Conservation (phyloP, 2,113 vertebrate genomes). For the Todiramphus saurophagus region DNA sequence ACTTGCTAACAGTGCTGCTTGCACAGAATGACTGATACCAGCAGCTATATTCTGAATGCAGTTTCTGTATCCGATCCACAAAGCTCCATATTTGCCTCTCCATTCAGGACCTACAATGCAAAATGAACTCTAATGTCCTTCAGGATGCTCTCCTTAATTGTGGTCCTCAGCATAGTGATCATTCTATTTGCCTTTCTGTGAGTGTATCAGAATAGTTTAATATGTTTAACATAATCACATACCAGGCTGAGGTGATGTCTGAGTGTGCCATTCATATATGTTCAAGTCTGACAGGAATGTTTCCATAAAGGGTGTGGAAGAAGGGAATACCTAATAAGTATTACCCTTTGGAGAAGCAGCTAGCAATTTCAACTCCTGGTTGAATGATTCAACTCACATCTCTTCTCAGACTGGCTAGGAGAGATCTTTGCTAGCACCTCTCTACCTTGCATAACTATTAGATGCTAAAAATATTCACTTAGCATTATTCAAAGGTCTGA, state of each 20-base stretch:
- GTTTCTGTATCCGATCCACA: neutral
- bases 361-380: neutral
- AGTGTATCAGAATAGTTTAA: neutral
- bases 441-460: neutral
- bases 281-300: neutral
- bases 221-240: neutral
- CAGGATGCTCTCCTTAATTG: neutral
- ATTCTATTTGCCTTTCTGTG: neutral
- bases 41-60: neutral
- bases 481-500: neutral
- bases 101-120: neutral
- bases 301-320: neutral
- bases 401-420: neutral
- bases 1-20: neutral
- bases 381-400: neutral
- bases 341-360: neutral
- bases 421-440: neutral
- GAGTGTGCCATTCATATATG: neutral
- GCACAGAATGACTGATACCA: neutral
- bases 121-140: neutral
- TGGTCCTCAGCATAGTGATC: neutral
- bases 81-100: neutral
- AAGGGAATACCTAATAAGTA: neutral
- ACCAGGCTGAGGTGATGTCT: neutral
- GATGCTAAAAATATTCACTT: neutral